These are phyloP conservation scores for Epicauta chinensis DNA, from an alignment of 1,140 invertebrate species.

Conservation along the genomic window DNA sequence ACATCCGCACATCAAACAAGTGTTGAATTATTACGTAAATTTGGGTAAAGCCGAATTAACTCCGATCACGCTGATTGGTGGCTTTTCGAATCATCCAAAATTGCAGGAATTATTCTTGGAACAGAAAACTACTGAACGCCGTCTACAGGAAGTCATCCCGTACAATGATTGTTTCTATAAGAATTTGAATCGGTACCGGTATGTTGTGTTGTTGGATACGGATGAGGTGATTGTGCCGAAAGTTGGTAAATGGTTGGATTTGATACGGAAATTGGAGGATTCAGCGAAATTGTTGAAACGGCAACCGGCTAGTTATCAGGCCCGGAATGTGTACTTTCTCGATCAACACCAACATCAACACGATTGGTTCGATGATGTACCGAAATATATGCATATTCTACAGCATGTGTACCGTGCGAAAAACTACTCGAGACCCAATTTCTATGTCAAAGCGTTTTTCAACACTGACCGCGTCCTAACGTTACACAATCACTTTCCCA, in stretches of 20 bases:
- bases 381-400: constrained; percentile 88
- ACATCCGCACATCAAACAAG: constrained; percentile 85
- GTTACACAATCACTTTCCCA: constrained; percentile 92
- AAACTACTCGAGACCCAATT: constrained; percentile 89
- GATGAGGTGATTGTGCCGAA: constrained; percentile 93
- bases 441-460: constrained; percentile 86
- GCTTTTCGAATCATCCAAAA: constrained; percentile 79
- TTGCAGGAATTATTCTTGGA: constrained; percentile 82
- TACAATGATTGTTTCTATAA: constrained; percentile 95
- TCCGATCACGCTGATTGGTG: constrained; percentile 78
- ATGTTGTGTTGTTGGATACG: constrained; percentile 82
- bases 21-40: constrained; percentile 70
- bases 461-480: constrained; percentile 83
- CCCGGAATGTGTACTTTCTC: constrained; percentile 91
- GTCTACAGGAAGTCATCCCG: constrained; percentile 89
- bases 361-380: constrained; percentile 75
- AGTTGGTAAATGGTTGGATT: constrained; percentile 66
- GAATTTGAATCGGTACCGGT: constrained; percentile 82
- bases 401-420: constrained; percentile 86
- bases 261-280: constrained; percentile 54
- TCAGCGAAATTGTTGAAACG: no score
- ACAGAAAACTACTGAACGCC: constrained; percentile 80
- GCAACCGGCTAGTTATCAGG: no score
- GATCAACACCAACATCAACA: constrained; percentile 81
- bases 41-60: constrained; percentile 61